These are phyloP conservation scores for Peromyscus polionotus DNA, from an alignment of 2,113 vertebrate genomes.

Conservation along the genomic window DNA sequence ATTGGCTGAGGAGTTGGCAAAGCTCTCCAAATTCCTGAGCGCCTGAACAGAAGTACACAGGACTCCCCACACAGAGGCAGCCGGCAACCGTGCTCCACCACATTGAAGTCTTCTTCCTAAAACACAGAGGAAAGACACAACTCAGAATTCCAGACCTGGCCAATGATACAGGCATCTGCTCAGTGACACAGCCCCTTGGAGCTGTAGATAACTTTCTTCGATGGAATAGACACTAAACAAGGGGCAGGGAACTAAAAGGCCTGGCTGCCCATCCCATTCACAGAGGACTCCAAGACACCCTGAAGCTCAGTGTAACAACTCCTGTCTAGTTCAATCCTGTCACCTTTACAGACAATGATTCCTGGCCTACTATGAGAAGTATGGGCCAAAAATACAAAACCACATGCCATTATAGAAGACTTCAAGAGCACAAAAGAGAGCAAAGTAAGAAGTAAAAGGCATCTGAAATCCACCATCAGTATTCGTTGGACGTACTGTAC, in stretches of 20 bases:
- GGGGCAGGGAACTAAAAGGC: background rate
- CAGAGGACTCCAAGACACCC: background rate
- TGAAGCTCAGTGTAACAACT: background rate
- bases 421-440: slow-evolving; percentile 15
- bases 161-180: background rate
- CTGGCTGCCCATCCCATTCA: background rate
- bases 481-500: background rate
- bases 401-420: background rate
- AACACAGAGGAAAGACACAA: background rate
- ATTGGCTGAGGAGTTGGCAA: too few relatives aligned
- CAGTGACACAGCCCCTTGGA: background rate
- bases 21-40: too few relatives aligned
- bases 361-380: background rate
- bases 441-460: slow-evolving; percentile 22
- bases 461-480: slow-evolving; percentile 37
- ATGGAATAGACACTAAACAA: background rate
- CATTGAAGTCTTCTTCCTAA: too few relatives aligned
- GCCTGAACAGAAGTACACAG: too few relatives aligned
- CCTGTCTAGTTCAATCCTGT: background rate
- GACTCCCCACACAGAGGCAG: too few relatives aligned
- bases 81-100: too few relatives aligned
- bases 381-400: background rate
- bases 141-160: slow-evolving; percentile 32
- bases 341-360: background rate
- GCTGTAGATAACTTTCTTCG: background rate